These are phyloP conservation scores for Nycticorax nycticorax DNA, from an alignment of 2,113 vertebrate genomes.

Conservation along the genomic window DNA sequence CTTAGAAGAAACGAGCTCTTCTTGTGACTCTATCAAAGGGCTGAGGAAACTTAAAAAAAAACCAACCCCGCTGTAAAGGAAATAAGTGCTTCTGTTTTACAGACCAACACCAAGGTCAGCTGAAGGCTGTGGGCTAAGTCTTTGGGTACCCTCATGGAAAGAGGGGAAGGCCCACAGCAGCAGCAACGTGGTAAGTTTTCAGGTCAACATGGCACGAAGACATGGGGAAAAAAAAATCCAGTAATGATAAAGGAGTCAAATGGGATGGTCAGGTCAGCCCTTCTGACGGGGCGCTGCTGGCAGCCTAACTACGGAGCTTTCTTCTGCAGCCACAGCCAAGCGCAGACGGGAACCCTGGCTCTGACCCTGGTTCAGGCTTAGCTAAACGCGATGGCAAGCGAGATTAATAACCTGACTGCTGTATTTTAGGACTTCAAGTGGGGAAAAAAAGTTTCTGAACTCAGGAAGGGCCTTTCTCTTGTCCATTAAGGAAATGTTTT, in stretches of 20 bases:
- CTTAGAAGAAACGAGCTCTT: not conserved
- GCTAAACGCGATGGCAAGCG: not conserved
- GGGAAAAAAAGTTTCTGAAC: not conserved
- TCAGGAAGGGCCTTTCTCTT: not conserved
- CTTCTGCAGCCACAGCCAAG: not conserved
- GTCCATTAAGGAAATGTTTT: not conserved
- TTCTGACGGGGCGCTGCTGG: not conserved
- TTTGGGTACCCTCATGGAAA: not conserved
- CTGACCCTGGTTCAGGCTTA: not conserved
- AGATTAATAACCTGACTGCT: not conserved
- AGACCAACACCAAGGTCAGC: not conserved
- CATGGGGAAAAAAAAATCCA: not conserved
- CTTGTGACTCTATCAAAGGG: not conserved
- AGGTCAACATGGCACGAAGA: not conserved
- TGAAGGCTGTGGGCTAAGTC: not conserved
- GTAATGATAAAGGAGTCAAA: not conserved
- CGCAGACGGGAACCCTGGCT: rapidly evolving
- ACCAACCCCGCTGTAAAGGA: not conserved
- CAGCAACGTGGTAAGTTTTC: not conserved
- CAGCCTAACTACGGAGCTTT: rapidly evolving
- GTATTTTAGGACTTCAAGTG: not conserved
- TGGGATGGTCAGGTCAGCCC: not conserved
- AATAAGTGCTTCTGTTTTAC: not conserved
- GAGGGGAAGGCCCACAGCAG: not conserved
- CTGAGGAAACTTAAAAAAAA: not conserved